Evolutionary conservation across 2,113 vertebrate species (phyloP), one percentile per base, ranked within the genome.

Genomic region (Apodemus sylvaticus): DNA sequence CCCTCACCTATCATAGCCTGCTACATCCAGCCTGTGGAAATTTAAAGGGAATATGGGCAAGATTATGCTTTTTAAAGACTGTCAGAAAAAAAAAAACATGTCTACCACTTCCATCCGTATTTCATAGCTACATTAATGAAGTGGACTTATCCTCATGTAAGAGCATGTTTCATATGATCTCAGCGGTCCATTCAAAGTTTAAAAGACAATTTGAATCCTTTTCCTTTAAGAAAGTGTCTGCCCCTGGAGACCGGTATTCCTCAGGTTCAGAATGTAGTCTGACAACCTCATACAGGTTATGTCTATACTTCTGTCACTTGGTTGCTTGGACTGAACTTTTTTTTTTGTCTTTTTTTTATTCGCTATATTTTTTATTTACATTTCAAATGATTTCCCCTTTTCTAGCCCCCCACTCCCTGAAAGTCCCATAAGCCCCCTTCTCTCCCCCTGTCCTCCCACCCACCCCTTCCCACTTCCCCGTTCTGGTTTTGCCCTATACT

Each of bases 261-360:
- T 17, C 13, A 17, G 58, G n/a, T 87, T 85, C 77, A 78, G 74
- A 51, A 51, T 39, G 51, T 51, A 70, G 8, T 8, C 76, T 88
- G 74, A 85, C 64, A 96, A 77, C 29, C 73, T 93, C 55, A 79
- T 68, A 31, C 58, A n/a, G 7, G 83, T 82, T 51, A 4, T 93
- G 70, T 53, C 68, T 68, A 0, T 51, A 62, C 16, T n/a, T 93
- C 77, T 74, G 60, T 86, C 93, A 93, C 45, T 55, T 58, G 13
- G 29, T 74, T 96, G n/a, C 48, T 95, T 74, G 53, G 42, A 48
- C 10, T 10, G 73, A 91, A 86, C 55, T 70, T 92, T 93, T 95
- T 92, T 86, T n/a, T n/a, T n/a, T n/a, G n/a, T n/a, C n/a, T n/a
- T n/a, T n/a, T n/a, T n/a, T n/a, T n/a, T n/a, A n/a, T n/a, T n/a